Evolutionary conservation across 2,113 vertebrate genomes (phyloP).

Genomic region (Aptenodytes forsteri): DNA sequence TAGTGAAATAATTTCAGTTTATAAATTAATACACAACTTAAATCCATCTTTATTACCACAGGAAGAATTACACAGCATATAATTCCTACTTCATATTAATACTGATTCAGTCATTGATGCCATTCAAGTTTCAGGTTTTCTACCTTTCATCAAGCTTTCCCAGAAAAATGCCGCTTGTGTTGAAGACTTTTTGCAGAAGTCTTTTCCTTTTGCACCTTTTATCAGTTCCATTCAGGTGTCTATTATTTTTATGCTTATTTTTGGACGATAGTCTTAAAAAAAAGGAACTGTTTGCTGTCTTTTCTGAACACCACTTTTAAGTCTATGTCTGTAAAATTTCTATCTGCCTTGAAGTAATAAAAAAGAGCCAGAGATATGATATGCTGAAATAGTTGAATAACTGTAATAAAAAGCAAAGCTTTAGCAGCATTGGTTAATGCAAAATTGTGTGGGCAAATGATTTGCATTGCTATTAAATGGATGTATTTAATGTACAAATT

Average conservation of each 20-base stretch:
- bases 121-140: background rate
- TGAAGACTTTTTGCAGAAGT: background rate
- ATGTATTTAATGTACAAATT: background rate
- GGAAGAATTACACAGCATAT: background rate
- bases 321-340: background rate
- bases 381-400: background rate
- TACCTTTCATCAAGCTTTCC: background rate
- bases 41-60: background rate
- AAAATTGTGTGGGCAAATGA: background rate
- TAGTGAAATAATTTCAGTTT: background rate
- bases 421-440: background rate
- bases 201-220: background rate
- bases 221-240: background rate
- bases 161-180: background rate
- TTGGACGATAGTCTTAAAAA: background rate
- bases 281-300: background rate
- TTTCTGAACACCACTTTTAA: background rate
- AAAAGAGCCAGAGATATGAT: background rate
- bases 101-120: too few species aligned
- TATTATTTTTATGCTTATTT: background rate
- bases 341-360: background rate
- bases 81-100: background rate
- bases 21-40: background rate
- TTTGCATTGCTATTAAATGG: background rate
- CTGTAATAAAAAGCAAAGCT: background rate